Base-by-base conservation (phyloP, 2,797 vertebrate genomes). In the Nyctibius grandis region DNA sequence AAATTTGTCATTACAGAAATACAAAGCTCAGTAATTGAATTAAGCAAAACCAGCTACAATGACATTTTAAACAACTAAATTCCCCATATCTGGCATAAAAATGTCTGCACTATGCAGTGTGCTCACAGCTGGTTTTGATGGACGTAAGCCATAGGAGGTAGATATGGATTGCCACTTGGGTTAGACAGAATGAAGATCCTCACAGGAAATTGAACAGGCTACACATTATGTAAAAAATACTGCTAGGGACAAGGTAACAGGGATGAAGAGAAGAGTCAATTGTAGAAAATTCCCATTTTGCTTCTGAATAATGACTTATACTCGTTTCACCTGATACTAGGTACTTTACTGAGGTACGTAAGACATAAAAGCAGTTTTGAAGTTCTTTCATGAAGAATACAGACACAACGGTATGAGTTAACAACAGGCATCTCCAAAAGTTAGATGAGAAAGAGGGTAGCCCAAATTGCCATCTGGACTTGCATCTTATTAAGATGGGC, bases 101-200 rank as follows among this genome's bases (percentile, higher is more conserved):
- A n/a, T 36, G 53, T 69, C 50, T 64, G 17, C n/a, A n/a, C 21
- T 83, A 42, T 73, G 47, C n/a, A 92, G 33, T 63, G n/a, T 85
- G 48, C 45, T 88, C 61, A 90, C 69, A 93, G 86, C 45, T 91
- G n/a, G 42, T 97, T 96, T 91, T 92, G 48, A 60, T 56, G 77
- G 40, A 36, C 29, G 29, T n/a, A 40, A 93, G 25, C 65, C 67
- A 63, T 60, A 86, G 28, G 45, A 91, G 9, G 36, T 12, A 54
- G 20, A 47, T 92, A 6, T 20, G 48, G 61, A 87, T 95, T 95
- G 81, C 56, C 42, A 75, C 50, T 81, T 31, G 22, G 29, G 9
- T 42, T 91, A 61, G 44, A 73, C 42, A 96, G 81, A 91, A 54
- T 45, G 63, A 68, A 78, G 59, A 69, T 86, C 12, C 48, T 89